phyloP scores from a whole-genome alignment of 35 echinoderm and acorn worm genomes.

The Strongylocentrotus purpuratus region DNA sequence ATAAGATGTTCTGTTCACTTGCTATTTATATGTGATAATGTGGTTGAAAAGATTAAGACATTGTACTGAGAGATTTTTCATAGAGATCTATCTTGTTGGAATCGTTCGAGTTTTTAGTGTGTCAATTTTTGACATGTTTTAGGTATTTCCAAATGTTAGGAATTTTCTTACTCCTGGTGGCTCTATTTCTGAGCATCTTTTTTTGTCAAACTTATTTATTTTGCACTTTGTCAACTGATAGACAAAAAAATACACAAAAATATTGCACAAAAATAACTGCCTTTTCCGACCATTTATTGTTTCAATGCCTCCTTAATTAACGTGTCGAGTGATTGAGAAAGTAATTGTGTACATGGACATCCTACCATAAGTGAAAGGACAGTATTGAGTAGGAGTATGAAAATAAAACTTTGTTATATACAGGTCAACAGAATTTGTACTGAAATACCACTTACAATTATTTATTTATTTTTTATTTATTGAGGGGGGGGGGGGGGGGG shows the following conservation, averaged over 20 bases:
- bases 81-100: not conserved
- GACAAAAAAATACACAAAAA: constrained; percentile 45
- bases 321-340: too few species aligned
- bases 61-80: constrained; percentile 30
- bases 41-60: not conserved
- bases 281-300: too few species aligned
- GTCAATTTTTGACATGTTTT: not conserved
- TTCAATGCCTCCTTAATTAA: too few species aligned
- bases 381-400: too few species aligned
- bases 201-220: constrained; percentile 53
- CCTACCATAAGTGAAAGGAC: too few species aligned
- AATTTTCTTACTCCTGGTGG: constrained; percentile 38
- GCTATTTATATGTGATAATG: constrained; percentile 29
- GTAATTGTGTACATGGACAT: too few species aligned
- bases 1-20: not conserved
- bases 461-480: too few species aligned
- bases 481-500: too few species aligned
- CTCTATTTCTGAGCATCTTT: constrained; percentile 26
- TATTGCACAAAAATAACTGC: constrained; percentile 22
- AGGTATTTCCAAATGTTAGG: constrained; percentile 44
- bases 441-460: too few species aligned
- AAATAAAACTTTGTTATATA: too few species aligned
- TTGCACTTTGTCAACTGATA: constrained; percentile 55
- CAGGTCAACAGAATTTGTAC: too few species aligned
- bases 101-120: constrained; percentile 37